A percentile compares a stretch with the other conserved stretches of the same genome.
Conservation (phyloP, 2,113 vertebrate genomes). For the Syngnathus floridae region DNA sequence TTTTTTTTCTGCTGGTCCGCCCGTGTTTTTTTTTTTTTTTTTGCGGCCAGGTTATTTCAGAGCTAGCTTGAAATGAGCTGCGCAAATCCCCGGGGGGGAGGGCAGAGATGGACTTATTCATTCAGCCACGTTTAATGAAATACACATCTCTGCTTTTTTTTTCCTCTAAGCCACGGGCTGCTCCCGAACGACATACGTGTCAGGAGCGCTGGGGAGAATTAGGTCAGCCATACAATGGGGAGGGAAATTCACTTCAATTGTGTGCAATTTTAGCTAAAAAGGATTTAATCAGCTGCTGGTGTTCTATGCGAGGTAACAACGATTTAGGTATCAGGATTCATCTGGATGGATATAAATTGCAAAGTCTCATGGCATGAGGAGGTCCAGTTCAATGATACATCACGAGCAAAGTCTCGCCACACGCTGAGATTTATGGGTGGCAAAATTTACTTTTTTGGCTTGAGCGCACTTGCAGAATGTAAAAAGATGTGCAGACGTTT, state of each 20-base stretch:
- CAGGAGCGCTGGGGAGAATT: neutral
- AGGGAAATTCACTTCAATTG: too few relatives aligned
- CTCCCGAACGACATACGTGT: conserved; percentile 20
- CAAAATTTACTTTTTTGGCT: conserved; percentile 14
- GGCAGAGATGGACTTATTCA: conserved; percentile 40
- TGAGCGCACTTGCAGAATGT: neutral
- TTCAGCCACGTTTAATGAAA: conserved; percentile 42
- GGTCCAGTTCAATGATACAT: neutral
- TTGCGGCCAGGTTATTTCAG: conserved; percentile 40
- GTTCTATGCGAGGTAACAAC: too few relatives aligned
- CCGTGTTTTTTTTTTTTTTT: conserved; percentile 26
- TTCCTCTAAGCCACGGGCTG: conserved; percentile 8
- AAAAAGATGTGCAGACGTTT: neutral
- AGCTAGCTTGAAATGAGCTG: conserved; percentile 33
- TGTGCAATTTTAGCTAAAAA: too few relatives aligned
- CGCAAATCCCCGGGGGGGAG: conserved; percentile 36
- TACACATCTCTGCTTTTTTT: conserved; percentile 8
- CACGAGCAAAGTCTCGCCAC: neutral
- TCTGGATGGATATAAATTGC: neutral
- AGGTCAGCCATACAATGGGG: neutral
- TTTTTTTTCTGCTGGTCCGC: conserved; percentile 29
- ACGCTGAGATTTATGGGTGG: conserved; percentile 7
- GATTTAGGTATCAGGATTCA: neutral
- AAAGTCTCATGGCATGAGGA: neutral
- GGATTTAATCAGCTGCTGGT: too few relatives aligned